phyloP scores from a whole-genome alignment of 2,113 vertebrate species.

The Brienomyrus brachyistius region DNA sequence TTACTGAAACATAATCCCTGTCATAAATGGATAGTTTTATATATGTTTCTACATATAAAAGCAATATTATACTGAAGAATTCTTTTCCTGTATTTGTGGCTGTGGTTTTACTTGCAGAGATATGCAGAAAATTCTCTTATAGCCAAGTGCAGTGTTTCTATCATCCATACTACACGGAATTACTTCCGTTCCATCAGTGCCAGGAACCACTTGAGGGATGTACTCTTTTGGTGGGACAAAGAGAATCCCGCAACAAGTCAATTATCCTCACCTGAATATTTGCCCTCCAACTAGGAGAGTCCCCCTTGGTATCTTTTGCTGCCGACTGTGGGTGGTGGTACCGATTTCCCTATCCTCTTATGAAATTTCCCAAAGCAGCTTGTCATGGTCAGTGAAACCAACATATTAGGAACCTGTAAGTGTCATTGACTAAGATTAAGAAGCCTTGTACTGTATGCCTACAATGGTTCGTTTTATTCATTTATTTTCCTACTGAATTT shows the following conservation, averaged over 20 bases:
- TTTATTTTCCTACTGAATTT: background rate
- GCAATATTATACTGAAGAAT: background rate
- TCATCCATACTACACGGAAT: background rate
- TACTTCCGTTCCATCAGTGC: background rate
- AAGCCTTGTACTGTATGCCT: background rate
- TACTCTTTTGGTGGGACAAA: background rate
- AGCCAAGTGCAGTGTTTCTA: background rate
- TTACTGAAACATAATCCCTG: background rate
- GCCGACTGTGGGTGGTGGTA: too few species aligned
- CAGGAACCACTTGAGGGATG: background rate
- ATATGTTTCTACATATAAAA: background rate
- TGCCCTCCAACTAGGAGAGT: background rate
- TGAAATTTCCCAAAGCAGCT: too few species aligned
- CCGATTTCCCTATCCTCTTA: background rate
- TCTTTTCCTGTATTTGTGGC: background rate
- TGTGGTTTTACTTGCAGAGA: background rate
- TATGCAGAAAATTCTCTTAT: background rate
- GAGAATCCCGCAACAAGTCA: background rate
- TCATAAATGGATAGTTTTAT: constrained; percentile 10
- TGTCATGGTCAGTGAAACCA: background rate
- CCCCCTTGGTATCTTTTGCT: background rate
- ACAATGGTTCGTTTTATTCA: background rate
- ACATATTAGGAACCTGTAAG: background rate
- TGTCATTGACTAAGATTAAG: background rate
- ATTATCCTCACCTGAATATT: background rate